Conservation (phyloP, 1,140 invertebrate species). For the Globodera ellingtonae region DNA sequence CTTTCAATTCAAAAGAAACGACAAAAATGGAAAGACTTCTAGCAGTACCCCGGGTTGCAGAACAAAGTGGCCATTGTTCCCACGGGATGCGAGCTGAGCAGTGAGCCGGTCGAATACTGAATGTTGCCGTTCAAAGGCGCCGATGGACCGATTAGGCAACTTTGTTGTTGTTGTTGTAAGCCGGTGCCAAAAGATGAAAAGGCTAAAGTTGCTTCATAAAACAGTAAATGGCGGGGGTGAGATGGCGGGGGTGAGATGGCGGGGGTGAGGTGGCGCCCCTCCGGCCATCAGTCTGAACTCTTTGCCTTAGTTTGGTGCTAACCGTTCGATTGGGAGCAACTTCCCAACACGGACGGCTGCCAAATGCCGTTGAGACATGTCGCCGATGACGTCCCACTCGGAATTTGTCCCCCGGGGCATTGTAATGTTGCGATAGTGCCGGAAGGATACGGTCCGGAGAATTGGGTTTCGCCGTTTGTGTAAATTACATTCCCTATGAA, state of each 20-base stretch:
- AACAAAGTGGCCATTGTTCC: slow-evolving; percentile 12
- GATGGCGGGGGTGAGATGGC: not conserved
- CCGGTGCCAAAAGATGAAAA: slow-evolving; percentile 1
- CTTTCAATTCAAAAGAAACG: not conserved
- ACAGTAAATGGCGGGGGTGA: not conserved
- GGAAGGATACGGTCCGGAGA: not conserved
- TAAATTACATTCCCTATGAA: not conserved
- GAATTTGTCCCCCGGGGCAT: not conserved
- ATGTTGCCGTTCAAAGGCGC: not conserved
- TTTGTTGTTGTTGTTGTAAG: not conserved
- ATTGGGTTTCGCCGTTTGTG: not conserved
- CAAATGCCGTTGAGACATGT: not conserved
- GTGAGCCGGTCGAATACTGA: not conserved
- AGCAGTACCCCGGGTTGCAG: slow-evolving; percentile 9
- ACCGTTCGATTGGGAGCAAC: not conserved
- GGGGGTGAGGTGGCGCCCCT: not conserved
- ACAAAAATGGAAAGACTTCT: not conserved
- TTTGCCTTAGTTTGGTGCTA: not conserved
- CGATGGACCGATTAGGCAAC: not conserved
- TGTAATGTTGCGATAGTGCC: not conserved
- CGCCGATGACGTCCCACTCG: not conserved
- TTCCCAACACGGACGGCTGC: not conserved
- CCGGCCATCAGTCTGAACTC: not conserved
- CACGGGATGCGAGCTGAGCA: not conserved
- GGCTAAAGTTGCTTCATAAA: not conserved